phyloP scores from a whole-genome alignment of 2,888 invertebrate genomes.

The Onthophagus sagittarius region DNA sequence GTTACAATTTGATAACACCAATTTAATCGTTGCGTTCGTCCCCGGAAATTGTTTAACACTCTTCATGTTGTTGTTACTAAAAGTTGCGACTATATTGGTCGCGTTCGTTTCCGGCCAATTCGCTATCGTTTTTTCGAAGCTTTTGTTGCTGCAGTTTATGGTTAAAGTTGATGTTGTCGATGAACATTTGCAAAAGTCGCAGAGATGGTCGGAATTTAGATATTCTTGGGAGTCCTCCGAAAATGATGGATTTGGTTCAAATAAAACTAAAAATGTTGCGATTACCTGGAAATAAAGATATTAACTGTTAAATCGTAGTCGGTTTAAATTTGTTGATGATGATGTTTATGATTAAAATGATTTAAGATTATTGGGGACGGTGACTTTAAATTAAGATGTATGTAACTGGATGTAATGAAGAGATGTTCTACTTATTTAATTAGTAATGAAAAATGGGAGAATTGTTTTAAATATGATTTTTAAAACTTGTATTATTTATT shows the following conservation, averaged over 20 bases:
- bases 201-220: constrained; percentile 30
- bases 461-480: no score
- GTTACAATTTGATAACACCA: constrained; percentile 54
- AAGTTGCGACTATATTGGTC: constrained; percentile 50
- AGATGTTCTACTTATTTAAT: no score
- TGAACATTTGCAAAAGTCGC: constrained; percentile 22
- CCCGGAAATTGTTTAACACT: constrained; percentile 50
- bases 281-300: not conserved
- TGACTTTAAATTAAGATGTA: no score
- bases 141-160: constrained; percentile 38
- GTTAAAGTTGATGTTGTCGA: constrained; percentile 31
- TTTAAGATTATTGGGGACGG: no score
- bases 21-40: constrained; percentile 50
- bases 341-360: no score
- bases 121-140: constrained; percentile 38
- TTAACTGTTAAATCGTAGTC: no score
- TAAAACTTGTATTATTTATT: no score
- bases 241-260: constrained; percentile 35
- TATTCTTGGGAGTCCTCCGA: constrained; percentile 20
- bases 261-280: not conserved
- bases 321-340: no score
- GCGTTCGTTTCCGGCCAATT: constrained; percentile 42
- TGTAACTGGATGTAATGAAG: no score
- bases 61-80: constrained; percentile 55
- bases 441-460: no score